These are phyloP conservation scores for Neoarius graeffei DNA, from an alignment of 2,113 vertebrate species.

Conservation along the genomic window DNA sequence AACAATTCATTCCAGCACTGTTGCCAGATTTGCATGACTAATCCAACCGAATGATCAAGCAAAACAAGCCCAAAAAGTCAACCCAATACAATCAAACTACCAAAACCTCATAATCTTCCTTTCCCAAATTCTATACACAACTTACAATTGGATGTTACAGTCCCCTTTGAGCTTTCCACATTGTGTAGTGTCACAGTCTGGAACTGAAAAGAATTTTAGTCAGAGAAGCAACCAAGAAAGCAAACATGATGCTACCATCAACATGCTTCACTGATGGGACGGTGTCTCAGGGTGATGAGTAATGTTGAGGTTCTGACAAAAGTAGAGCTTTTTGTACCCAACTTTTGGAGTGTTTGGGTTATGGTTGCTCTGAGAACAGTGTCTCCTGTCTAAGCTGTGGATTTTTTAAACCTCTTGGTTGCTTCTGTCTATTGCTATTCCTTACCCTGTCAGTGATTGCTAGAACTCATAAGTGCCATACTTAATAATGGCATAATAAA, in stretches of 20 bases:
- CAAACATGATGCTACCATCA: background rate
- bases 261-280: background rate
- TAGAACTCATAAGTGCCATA: no score
- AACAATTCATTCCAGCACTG: background rate
- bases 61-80: background rate
- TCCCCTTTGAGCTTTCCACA: background rate
- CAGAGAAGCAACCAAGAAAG: background rate
- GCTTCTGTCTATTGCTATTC: background rate
- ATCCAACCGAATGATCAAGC: background rate
- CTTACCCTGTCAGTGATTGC: background rate
- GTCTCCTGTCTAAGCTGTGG: background rate
- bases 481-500: background rate
- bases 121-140: background rate
- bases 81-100: background rate
- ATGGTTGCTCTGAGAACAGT: background rate
- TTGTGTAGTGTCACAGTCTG: background rate
- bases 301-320: background rate
- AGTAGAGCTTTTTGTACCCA: background rate
- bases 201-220: background rate
- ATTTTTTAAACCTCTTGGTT: background rate
- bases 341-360: background rate
- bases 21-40: background rate
- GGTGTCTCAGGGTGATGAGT: background rate
- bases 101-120: background rate
- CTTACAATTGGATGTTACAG: background rate